Percentiles rank a stretch among this genome's conserved stretches.
Conservation (phyloP, 2,797 vertebrate genomes). For the Brachyalestes nurse region DNA sequence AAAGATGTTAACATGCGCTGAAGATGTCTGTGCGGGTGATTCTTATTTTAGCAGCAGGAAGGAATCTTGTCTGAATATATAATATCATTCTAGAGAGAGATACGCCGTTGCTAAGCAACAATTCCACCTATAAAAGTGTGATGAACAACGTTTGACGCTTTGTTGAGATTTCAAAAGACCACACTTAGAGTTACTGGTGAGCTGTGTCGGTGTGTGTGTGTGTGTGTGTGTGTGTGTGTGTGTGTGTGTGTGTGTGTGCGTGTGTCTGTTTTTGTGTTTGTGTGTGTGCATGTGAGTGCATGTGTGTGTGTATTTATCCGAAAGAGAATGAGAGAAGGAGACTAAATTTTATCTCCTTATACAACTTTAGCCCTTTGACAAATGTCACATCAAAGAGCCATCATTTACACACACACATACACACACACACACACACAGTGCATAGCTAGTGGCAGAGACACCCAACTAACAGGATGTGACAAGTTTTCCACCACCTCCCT, state of each 20-base stretch:
- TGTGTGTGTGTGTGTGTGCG: too few relatives aligned
- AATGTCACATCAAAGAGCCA: too few relatives aligned
- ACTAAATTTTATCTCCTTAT: background rate
- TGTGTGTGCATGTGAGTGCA: conserved; percentile 2
- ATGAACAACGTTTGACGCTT: conserved; percentile 56
- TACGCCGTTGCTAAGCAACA: conserved; percentile 73
- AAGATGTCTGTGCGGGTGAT: background rate
- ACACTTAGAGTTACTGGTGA: conserved; percentile 10
- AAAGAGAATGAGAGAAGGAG: too few relatives aligned
- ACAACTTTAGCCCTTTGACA: too few relatives aligned
- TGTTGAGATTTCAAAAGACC: conserved; percentile 16
- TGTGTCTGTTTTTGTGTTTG: background rate
- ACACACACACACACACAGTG: background rate
- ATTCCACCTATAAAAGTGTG: conserved; percentile 61
- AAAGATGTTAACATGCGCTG: background rate
- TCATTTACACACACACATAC: background rate
- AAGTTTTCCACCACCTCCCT: conserved; percentile 16
- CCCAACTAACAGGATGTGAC: conserved; percentile 34
- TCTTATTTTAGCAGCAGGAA: conserved; percentile 37
- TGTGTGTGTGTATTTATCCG: background rate
- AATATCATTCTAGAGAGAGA: conserved; percentile 37
- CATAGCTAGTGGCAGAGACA: conserved; percentile 9
- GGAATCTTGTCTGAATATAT: conserved; percentile 25
- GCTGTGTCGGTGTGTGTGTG: conserved; percentile 5
- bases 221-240: conserved; percentile 12